Evolutionary conservation across 2,797 vertebrate species (phyloP).

Genomic region (Ficedula albicollis): DNA sequence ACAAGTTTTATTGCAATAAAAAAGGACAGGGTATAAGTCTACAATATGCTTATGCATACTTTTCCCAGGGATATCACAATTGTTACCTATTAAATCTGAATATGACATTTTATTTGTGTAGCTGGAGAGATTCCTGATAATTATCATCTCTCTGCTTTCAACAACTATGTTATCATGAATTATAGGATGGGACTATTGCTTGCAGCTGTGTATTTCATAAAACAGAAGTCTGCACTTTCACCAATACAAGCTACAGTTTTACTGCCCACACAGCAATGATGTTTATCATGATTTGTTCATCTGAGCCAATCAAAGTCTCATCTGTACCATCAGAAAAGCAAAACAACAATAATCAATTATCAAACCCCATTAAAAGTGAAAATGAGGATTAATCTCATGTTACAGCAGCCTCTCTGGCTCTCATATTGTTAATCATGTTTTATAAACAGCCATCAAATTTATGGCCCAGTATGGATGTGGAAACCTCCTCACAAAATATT

Average conservation of each 20-base stretch:
- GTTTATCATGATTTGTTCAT: not conserved
- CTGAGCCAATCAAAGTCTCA: not conserved
- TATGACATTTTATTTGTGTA: not conserved
- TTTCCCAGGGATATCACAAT: not conserved
- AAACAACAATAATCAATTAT: constrained; percentile 5
- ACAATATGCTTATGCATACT: not conserved
- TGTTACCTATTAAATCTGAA: not conserved
- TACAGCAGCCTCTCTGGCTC: not conserved
- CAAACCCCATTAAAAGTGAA: not conserved
- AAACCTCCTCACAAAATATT: not conserved
- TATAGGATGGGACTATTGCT: not conserved
- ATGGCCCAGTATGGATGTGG: not conserved
- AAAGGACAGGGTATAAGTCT: not conserved
- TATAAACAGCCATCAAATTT: not conserved
- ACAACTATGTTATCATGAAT: not conserved
- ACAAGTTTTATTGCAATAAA: not conserved
- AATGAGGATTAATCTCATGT: not conserved
- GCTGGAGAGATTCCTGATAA: not conserved
- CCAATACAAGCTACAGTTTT: not conserved
- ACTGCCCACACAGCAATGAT: not conserved
- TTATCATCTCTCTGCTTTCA: not conserved
- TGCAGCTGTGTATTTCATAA: not conserved
- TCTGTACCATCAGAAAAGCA: not conserved
- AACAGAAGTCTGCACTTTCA: not conserved
- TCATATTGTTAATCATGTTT: not conserved